phyloP scores from a whole-genome alignment of 1,140 invertebrate species.

The Diabrotica virgifera region DNA sequence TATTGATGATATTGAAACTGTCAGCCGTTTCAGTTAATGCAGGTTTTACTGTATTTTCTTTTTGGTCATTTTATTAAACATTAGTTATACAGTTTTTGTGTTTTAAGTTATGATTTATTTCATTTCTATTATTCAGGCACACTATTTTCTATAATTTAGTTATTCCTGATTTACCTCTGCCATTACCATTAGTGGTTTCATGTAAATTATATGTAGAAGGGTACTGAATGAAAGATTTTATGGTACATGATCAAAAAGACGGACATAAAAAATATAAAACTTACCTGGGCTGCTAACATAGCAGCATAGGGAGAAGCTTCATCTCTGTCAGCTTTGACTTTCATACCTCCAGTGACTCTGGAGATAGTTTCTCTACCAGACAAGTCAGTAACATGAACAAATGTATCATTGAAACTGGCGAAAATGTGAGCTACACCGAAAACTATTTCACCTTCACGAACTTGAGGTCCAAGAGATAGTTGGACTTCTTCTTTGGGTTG shows the following conservation, averaged over 20 bases:
- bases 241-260: not conserved
- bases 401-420: conserved; percentile 99
- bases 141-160: not conserved
- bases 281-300: conserved; percentile 99
- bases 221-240: not conserved
- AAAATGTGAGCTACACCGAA: conserved; percentile 99
- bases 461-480: conserved; percentile 94
- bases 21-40: no score
- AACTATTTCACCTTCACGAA: conserved; percentile 94
- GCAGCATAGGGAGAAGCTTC: conserved; percentile 99
- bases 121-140: no score
- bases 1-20: no score
- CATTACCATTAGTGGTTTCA: not conserved
- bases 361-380: conserved; percentile 99
- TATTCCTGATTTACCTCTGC: not conserved
- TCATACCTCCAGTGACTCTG: conserved; percentile 99
- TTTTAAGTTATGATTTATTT: no score
- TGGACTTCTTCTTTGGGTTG: conserved; percentile 94
- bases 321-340: conserved; percentile 99
- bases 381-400: conserved; percentile 99
- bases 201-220: not conserved
- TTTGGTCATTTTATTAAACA: no score
- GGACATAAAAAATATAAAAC: conserved; percentile 21
- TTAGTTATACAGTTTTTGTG: no score
- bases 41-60: no score